Evolutionary conservation across 2,888 invertebrate genomes (phyloP).

Genomic region (Empis livida): DNA sequence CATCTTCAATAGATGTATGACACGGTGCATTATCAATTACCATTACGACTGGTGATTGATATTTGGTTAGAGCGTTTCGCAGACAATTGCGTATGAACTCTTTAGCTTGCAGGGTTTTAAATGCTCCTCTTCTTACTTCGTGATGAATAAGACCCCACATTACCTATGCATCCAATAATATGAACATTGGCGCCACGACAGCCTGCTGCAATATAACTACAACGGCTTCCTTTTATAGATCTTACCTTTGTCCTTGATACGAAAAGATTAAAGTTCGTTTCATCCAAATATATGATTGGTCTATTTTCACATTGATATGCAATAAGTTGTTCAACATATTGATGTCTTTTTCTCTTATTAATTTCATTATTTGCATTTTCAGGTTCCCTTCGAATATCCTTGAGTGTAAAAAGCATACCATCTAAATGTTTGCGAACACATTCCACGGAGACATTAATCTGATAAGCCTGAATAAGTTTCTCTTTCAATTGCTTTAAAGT

Average conservation of each 20-base stretch:
- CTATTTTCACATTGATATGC: neutral
- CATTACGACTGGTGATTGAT: too few relatives aligned
- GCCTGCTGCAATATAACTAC: neutral
- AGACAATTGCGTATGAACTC: too few relatives aligned
- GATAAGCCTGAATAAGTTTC: neutral
- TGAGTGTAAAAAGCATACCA: neutral
- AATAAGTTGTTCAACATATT: neutral
- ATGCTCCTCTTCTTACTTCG: too few relatives aligned
- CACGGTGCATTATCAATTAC: too few relatives aligned
- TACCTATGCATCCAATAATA: too few relatives aligned
- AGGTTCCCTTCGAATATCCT: too few relatives aligned
- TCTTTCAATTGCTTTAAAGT: neutral
- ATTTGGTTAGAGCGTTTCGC: too few relatives aligned
- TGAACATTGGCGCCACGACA: too few relatives aligned
- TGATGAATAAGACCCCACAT: too few relatives aligned
- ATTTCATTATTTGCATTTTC: neutral
- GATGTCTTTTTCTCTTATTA: neutral
- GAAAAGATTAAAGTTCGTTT: neutral
- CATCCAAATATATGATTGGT: neutral
- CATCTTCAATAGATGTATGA: too few relatives aligned
- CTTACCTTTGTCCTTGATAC: neutral
- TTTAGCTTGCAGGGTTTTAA: too few relatives aligned
- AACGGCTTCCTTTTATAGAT: neutral
- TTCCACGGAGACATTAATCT: neutral
- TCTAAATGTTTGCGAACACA: too few relatives aligned